Evolutionary conservation across 2,797 vertebrate species (phyloP), one percentile per base, ranked within the genome.

Genomic region (Coregonus ussuriensis): DNA sequence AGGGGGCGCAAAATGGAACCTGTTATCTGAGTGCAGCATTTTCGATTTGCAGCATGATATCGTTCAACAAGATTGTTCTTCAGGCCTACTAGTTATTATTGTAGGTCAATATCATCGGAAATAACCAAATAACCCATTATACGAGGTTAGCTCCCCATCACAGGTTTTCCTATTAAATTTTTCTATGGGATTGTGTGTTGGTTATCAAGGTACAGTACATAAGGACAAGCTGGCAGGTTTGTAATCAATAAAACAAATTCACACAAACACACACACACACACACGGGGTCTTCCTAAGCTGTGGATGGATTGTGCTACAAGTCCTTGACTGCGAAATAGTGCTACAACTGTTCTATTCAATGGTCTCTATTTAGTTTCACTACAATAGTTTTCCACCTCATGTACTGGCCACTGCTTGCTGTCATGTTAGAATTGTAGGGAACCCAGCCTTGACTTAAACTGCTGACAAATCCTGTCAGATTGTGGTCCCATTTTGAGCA

Each of bases 161-260:
- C 33, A 35, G 33, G 33, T 35, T 35, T 4, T 0, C 33, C 3
- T 35, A 35, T 35, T 35, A 4, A 4, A 35, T 35, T 4, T 35
- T 35, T 35, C 33, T 35, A 35, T 14, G 11, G n/a, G 13, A 14
- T 54, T 35, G 33, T 35, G 33, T 35, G 33, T 35, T 35, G 33
- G 33, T 35, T 35, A 0, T 35, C 33, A 35, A 35, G 33, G 33
- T 35, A 35, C 4, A 35, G 33, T 4, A 3, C 16, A 54, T 41
- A 37, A 37, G 67, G 33, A 85, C 81, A 77, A 75, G 68, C 72
- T 74, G 71, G 74, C 83, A 84, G 74, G 81, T 85, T 80, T 78
- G 81, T 70, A 86, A 88, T 88, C 76, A 91, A 86, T 78, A 69
- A 87, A 86, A 85, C 82, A 81, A 77, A 77, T 87, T 91, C 80